Conservation (phyloP, 2,888 invertebrate genomes). For the Leucophora obtusa region DNA sequence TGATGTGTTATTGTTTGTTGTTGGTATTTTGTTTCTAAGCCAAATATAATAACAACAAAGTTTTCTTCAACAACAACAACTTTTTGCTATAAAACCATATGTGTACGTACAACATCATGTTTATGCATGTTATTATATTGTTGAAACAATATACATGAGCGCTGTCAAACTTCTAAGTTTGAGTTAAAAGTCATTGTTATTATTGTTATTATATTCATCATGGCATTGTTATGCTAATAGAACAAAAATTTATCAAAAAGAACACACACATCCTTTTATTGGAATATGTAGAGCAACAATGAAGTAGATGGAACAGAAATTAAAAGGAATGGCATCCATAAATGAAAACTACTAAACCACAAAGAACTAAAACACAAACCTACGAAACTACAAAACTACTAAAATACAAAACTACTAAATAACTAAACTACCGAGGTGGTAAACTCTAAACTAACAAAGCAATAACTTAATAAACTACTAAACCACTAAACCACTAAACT, state of each 20-base stretch:
- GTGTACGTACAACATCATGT: slow-evolving; percentile 22
- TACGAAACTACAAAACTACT: no score
- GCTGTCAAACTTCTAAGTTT: background rate
- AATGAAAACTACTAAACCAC: background rate
- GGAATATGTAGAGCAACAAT: background rate
- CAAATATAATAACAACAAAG: background rate
- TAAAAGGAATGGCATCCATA: background rate
- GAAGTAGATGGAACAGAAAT: background rate
- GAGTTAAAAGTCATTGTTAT: slow-evolving; percentile 15
- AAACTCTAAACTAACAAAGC: no score
- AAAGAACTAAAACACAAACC: no score
- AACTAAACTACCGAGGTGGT: no score
- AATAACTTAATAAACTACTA: no score
- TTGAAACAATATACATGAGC: background rate
- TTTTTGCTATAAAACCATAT: slow-evolving; percentile 45
- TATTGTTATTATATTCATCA: slow-evolving; percentile 14
- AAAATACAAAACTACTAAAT: no score
- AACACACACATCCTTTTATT: background rate
- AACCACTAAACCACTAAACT: no score
- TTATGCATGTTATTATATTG: slow-evolving; percentile 22
- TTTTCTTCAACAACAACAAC: slow-evolving; percentile 39
- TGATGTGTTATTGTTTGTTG: background rate
- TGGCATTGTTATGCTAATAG: slow-evolving; percentile 22
- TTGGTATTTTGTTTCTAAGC: slow-evolving; percentile 8
- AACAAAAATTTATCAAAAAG: background rate